A percentile compares a stretch with the other conserved stretches of the same genome.
These are phyloP conservation scores for Microplitis deprimator DNA, from an alignment of 2,888 invertebrate genomes.

Conservation along the genomic window DNA sequence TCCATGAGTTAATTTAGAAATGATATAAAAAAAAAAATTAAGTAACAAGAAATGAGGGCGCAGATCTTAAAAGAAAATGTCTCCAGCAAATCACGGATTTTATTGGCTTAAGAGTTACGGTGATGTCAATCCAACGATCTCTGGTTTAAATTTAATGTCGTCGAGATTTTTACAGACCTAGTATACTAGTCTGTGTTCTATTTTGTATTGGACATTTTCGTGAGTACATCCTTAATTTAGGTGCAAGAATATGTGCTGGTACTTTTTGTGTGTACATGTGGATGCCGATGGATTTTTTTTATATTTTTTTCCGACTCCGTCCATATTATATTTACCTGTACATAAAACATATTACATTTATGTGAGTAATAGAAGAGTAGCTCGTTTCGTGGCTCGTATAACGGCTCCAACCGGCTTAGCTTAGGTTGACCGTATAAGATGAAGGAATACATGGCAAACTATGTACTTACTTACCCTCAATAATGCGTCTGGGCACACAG, in stretches of 20 bases:
- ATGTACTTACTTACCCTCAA: slow-evolving; percentile 20
- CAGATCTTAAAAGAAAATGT: slow-evolving; percentile 11
- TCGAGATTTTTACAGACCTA: neutral
- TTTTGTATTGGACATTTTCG: neutral
- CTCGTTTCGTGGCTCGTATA: slow-evolving; percentile 54
- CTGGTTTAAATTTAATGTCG: slow-evolving; percentile 13
- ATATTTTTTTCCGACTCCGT: neutral
- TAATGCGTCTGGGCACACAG: neutral
- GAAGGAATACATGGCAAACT: slow-evolving; percentile 6
- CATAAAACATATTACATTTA: slow-evolving; percentile 15
- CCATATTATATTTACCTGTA: slow-evolving; percentile 21
- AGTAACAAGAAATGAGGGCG: neutral
- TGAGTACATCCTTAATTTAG: neutral
- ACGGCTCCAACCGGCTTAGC: slow-evolving; percentile 44
- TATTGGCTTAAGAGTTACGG: slow-evolving; percentile 13
- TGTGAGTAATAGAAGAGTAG: slow-evolving; percentile 23
- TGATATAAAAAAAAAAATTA: neutral
- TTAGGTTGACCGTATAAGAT: slow-evolving; percentile 45
- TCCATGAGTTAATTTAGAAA: slow-evolving; percentile 7
- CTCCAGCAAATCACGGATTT: slow-evolving; percentile 29
- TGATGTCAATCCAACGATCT: slow-evolving; percentile 26
- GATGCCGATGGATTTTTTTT: neutral
- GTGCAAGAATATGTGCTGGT: neutral
- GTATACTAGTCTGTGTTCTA: neutral
- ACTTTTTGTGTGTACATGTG: neutral